Evolutionary conservation across 2,797 vertebrate species (phyloP).

Genomic region (Lithobates sylvaticus): DNA sequence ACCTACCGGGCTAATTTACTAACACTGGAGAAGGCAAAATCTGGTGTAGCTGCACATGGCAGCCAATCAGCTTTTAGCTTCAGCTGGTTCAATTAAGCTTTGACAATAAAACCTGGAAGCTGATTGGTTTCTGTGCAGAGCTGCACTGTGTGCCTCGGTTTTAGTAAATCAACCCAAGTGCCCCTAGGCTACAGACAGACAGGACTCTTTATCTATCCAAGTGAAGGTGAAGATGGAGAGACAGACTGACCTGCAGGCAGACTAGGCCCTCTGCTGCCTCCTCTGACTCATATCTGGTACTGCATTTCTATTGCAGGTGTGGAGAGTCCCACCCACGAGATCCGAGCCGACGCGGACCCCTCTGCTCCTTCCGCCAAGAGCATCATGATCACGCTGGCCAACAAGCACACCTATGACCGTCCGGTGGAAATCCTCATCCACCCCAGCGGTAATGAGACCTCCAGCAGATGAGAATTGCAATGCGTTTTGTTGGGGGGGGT

Average conservation of each 20-base stretch:
- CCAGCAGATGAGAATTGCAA: not conserved
- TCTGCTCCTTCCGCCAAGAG: conserved; percentile 87
- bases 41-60: too few species aligned
- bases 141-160: too few species aligned
- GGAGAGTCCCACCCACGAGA: conserved; percentile 94
- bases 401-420: conserved; percentile 95
- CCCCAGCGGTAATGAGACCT: conserved; percentile 82
- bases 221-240: not conserved
- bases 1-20: not conserved
- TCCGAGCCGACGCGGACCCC: conserved; percentile 91
- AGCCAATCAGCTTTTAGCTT: too few species aligned
- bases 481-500: not conserved
- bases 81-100: too few species aligned
- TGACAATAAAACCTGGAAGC: too few species aligned
- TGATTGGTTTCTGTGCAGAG: too few species aligned
- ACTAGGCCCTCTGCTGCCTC: not conserved
- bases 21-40: too few species aligned
- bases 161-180: too few species aligned
- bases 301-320: conserved; percentile 79
- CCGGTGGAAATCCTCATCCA: conserved; percentile 95
- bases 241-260: not conserved
- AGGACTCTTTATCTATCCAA: too few species aligned
- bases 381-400: conserved; percentile 89
- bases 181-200: not conserved
- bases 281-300: not conserved